Evolutionary conservation across 2,888 invertebrate genomes (phyloP).

Genomic region (Cheilosia variabilis): DNA sequence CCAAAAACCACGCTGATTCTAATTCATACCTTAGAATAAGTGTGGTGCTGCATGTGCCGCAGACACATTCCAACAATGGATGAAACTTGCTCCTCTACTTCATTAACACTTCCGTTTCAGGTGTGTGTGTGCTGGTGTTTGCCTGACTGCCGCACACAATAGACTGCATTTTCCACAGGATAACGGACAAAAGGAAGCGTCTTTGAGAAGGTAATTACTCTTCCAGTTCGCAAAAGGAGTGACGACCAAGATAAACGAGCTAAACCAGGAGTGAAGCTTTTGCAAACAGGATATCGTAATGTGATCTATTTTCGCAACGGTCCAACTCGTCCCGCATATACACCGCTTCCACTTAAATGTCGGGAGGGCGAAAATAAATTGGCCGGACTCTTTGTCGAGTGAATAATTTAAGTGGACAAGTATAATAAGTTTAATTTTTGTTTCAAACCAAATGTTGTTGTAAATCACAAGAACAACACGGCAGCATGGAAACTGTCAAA

Average conservation of each 20-base stretch:
- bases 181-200: constrained; percentile 46
- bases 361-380: constrained; percentile 16
- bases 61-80: constrained; percentile 47
- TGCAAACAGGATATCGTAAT: constrained; percentile 27
- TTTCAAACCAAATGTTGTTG: constrained; percentile 4
- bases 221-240: constrained; percentile 36
- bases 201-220: constrained; percentile 52
- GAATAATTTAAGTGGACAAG: constrained; percentile 23
- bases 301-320: constrained; percentile 26
- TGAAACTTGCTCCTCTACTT: constrained; percentile 35
- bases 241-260: constrained; percentile 57
- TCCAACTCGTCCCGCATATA: not conserved
- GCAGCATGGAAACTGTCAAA: too few relatives aligned
- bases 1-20: constrained; percentile 10
- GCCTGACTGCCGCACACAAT: constrained; percentile 21
- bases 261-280: constrained; percentile 40
- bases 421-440: constrained; percentile 15
- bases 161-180: constrained; percentile 37
- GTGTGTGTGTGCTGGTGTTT: constrained; percentile 21
- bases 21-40: constrained; percentile 12
- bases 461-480: not conserved
- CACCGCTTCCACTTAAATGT: constrained; percentile 3
- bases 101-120: constrained; percentile 57
- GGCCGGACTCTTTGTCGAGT: not conserved
- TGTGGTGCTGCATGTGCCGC: constrained; percentile 16